Evolutionary conservation across 2,888 invertebrate species (phyloP), one percentile per base, ranked within the genome.

Genomic region (Dryadula phaetusa): DNA sequence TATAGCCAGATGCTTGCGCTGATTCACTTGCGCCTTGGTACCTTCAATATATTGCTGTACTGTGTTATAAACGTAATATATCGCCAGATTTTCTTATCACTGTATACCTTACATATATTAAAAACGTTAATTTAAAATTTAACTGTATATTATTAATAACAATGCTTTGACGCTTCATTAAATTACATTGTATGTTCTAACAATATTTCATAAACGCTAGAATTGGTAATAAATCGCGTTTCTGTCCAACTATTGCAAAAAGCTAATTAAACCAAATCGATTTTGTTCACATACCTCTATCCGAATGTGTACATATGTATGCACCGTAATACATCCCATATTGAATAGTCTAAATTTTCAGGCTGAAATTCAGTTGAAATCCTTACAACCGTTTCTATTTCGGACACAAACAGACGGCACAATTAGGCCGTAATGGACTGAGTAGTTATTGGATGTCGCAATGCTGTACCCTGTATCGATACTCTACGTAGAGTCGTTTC

Each of bases 331-430:
- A 37, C 56, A 40, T 25, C 40, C 22, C 22, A 40, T 56, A 56
- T 40, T 40, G 40, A 40, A 56, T 56, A 56, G 56, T 56, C 40
- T 56, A 56, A 56, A 56, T 56, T 56, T 56, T 37, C 40, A 22
- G 37, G 14, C 62, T 14, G 25, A 25, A 52, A 37, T 62, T 47
- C 62, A 62, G 62, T 40, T 34, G 62, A 62, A 62, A 62, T 62
- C 62, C 49, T 47, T 62, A 47, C 62, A 49, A 49, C 62, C 37
- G 49, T 62, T 62, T 49, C 47, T 62, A 62, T 62, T 37, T 62
- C 62, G 47, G 49, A 52, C 67, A 52, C 58, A 52, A 67, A 37
- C 52, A 64, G 44, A 44, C 58, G 52, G 60, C 42, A 63, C 60
- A 60, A 64, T 54, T 64, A 56, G 54, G 64, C 56, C 25, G 56